These are phyloP conservation scores for Antrozous pallidus DNA, from an alignment of 2,797 vertebrate genomes.

Conservation along the genomic window DNA sequence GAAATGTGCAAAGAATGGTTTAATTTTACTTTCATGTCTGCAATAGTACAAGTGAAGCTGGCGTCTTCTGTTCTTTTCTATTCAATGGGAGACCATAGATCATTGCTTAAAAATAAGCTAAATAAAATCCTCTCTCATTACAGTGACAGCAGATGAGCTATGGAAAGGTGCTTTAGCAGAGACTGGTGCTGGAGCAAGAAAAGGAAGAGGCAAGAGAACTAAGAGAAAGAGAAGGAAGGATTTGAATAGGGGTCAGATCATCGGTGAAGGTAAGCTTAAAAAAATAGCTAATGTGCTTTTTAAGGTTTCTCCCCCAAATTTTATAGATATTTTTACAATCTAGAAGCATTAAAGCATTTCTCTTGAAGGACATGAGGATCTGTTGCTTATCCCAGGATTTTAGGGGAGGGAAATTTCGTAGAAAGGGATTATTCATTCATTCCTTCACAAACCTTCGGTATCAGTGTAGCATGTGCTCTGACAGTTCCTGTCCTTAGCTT, in stretches of 20 bases:
- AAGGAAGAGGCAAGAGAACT: constrained; percentile 93
- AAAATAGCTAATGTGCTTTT: not conserved
- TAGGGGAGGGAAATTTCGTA: not conserved
- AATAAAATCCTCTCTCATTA: constrained; percentile 55
- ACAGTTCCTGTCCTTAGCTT: no score
- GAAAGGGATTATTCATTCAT: not conserved
- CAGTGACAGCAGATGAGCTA: constrained; percentile 93
- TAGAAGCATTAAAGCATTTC: not conserved
- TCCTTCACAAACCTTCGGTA: not conserved
- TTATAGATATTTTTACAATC: not conserved
- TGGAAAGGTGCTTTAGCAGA: constrained; percentile 95
- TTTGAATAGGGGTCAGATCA: constrained; percentile 90
- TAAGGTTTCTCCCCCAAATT: not conserved
- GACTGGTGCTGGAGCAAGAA: constrained; percentile 86
- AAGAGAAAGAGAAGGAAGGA: constrained; percentile 91
- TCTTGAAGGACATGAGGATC: not conserved
- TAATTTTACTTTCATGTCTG: not conserved
- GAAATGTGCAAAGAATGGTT: not conserved
- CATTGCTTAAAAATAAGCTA: constrained; percentile 33
- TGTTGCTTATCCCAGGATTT: not conserved
- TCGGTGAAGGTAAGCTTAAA: constrained; percentile 91
- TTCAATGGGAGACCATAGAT: not conserved
- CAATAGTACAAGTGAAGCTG: not conserved
- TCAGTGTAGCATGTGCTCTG: not conserved
- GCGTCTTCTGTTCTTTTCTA: not conserved